Base-by-base conservation (phyloP, 1,140 invertebrate genomes). In the Brachionus calyciflorus region DNA sequence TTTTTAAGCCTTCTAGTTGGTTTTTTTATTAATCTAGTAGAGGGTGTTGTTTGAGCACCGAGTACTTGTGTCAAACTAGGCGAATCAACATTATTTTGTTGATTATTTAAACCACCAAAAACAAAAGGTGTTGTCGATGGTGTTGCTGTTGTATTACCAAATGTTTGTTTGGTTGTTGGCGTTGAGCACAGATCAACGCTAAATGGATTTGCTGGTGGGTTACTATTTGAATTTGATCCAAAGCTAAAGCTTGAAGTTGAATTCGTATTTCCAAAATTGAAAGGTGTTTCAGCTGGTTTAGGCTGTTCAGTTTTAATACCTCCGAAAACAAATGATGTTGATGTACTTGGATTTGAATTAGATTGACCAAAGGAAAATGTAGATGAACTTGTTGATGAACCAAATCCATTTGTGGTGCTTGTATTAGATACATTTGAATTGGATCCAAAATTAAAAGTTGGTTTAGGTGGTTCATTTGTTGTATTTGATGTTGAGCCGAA, bases 1-100 rank as follows among this genome's bases (percentile, higher is more conserved):
- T 65, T 65, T 65, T 65, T 65, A 19, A 65, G 41, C 10, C 60
- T 37, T 40, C 60, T 65, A 44, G 60, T 65, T 28, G 60, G 60
- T 44, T 65, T 65, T 21, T 65, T 65, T 3, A 65, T 65, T 2
- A 24, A 1, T 0, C 60, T 17, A 12, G 60, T 65, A n/a, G 60
- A 65, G 19, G 60, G 60, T 24, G 60, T 65, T 65, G 60, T 44
- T 44, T 65, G 60, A 65, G 37, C 60, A n/a, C 37, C 41, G 9
- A 65, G 24, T 17, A 65, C 60, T 65, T 65, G 60, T 44, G 33
- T 17, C 5, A 65, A 41, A 65, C 60, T 65, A 10, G 60, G 60
- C 24, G 60, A 46, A 41, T 41, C 60, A 65, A 65, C 60, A 65
- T 65, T 65, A 44, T 65, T 65, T 65, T 65, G 60, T 65, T 65